phyloP scores from a whole-genome alignment of 2,797 vertebrate genomes.

The Acanthornis magna region DNA sequence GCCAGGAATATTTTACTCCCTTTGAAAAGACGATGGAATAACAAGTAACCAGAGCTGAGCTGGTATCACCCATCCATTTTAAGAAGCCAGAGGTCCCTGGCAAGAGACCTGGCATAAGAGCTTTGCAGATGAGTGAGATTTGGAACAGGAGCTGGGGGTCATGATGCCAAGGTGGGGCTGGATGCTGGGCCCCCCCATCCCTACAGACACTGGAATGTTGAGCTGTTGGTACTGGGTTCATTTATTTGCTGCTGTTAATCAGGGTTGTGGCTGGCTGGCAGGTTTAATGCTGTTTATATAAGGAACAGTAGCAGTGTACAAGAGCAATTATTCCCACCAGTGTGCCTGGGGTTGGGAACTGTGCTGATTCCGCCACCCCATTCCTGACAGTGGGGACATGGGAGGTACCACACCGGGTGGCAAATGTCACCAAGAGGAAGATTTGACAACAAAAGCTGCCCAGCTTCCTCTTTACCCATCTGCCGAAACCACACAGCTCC shows the following conservation, averaged over 20 bases:
- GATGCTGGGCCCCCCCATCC: neutral
- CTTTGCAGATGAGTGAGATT: neutral
- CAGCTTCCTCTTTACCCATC: neutral
- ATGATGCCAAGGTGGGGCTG: neutral
- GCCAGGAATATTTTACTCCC: conserved; percentile 43
- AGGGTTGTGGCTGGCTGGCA: neutral
- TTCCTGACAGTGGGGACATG: fast-evolving
- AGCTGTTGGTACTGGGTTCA: neutral
- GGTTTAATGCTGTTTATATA: conserved; percentile 30
- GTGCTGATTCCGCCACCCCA: neutral
- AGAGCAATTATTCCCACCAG: conserved; percentile 28
- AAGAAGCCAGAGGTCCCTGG: neutral
- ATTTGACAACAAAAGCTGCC: neutral
- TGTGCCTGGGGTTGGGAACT: neutral
- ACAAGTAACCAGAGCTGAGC: neutral
- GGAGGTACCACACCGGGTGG: neutral
- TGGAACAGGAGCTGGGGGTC: neutral
- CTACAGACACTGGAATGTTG: neutral
- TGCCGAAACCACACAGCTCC: neutral
- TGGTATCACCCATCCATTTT: neutral
- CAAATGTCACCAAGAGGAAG: neutral
- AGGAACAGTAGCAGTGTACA: neutral
- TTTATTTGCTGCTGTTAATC: conserved; percentile 31
- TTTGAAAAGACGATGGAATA: neutral
- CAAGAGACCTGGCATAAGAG: too few relatives aligned